Conservation (phyloP, 2,888 invertebrate species). For the Abrostola triplasia region DNA sequence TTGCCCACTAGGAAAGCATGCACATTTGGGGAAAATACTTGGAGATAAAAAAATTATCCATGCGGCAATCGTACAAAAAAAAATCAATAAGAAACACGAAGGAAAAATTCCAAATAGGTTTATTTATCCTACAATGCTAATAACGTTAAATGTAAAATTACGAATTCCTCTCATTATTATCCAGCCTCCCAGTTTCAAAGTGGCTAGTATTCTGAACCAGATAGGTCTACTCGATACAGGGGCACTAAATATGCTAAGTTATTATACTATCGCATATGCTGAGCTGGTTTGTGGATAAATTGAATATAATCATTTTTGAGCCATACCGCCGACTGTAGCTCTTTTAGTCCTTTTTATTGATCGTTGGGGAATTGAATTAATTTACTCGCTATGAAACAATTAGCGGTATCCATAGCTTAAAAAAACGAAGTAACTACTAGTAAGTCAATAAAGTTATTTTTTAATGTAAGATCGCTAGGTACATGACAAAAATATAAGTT, state of each 20-base stretch:
- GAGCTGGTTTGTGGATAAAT: constrained; percentile 46
- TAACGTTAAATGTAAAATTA: neutral
- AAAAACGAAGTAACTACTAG: no score
- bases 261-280: constrained; percentile 36
- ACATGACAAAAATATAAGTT: no score
- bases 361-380: neutral
- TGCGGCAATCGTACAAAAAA: no score
- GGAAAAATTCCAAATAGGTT: no score
- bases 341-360: constrained; percentile 11
- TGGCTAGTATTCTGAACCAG: constrained; percentile 17
- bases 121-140: no score
- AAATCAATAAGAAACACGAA: no score
- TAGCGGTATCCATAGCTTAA: neutral
- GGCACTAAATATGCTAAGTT: constrained; percentile 47
- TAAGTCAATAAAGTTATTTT: no score
- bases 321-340: constrained; percentile 9
- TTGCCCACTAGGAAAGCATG: no score
- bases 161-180: neutral
- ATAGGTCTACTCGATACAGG: constrained; percentile 60
- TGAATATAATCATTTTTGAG: constrained; percentile 45
- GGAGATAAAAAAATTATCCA: no score
- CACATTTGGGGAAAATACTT: no score
- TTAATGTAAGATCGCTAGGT: no score
- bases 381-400: neutral
- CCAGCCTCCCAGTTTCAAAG: neutral